Evolutionary conservation across 1,140 invertebrate species (phyloP), one percentile per base, ranked within the genome.

Genomic region (Drosophila nigrodunni): DNA sequence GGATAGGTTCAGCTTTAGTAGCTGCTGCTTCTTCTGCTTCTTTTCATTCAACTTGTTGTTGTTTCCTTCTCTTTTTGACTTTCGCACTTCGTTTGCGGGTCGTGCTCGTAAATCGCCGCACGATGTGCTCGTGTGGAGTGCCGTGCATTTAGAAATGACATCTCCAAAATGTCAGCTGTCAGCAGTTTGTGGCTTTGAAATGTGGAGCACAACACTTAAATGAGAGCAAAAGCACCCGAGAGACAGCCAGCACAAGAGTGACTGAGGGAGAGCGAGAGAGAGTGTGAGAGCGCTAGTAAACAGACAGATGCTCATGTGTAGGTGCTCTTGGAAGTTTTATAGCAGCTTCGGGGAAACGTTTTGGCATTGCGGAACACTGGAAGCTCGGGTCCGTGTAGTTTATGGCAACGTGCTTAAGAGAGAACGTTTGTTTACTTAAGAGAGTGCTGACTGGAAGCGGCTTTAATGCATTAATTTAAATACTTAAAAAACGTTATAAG

Each of bases 111-210:
- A 81, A 86, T 72, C 60, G 66, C 30, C 46, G 47, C 47, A 35
- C 46, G 72, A 60, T 35, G 46, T 60, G n/a, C 37, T 59, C 59
- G 64, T 46, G 41, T 61, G 61, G 47, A 60, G 34, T 57, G 39
- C 46, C 41, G 70, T 67, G 52, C 49, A 41, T 46, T 68, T 70
- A 64, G 59, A 77, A 79, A 69, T 79, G 77, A 78, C 72, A 80
- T 64, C 72, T 74, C 58, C 72, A 78, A 66, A 87, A 71, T 77
- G 71, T 86, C 78, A 78, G 71, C 78, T 82, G 73, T 87, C 82
- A 88, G 80, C 77, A 80, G 77, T 71, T 72, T 74, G 77, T 62
- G 79, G 71, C 74, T 76, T 86, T 69, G 39, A 80, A 78, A 81
- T 72, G 81, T 72, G 62, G 74, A 82, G 71, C 82, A 76, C 30